Percentiles rank a stretch among this genome's conserved stretches.
These are phyloP conservation scores for Psephotus haematonotus DNA, from an alignment of 2,113 vertebrate species.

Conservation along the genomic window DNA sequence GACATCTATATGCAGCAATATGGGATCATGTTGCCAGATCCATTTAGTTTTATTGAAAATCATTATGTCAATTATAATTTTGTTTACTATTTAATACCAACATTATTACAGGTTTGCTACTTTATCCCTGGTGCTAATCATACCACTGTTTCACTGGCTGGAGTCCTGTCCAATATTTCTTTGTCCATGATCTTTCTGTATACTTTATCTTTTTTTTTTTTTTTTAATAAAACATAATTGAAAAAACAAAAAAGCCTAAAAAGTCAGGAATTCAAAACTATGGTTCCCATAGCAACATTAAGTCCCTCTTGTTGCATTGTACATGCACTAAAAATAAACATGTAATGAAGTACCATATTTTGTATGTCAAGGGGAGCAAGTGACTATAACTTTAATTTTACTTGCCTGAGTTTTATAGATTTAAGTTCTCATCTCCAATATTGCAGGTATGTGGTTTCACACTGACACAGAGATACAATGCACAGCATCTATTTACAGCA, in stretches of 20 bases:
- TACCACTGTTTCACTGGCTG: not conserved
- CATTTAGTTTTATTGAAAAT: not conserved
- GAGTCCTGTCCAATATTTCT: not conserved
- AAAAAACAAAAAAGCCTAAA: not conserved
- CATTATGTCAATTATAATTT: not conserved
- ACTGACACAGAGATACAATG: not conserved
- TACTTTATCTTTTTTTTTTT: not conserved
- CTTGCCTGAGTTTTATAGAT: not conserved
- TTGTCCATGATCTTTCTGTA: not conserved
- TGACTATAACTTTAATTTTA: not conserved
- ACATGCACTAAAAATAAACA: constrained; percentile 61
- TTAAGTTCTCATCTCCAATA: not conserved
- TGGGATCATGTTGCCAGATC: not conserved
- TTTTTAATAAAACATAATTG: not conserved
- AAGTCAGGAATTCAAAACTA: constrained; percentile 44
- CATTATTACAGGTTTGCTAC: not conserved
- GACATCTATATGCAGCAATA: not conserved
- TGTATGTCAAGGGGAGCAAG: not conserved
- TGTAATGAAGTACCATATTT: constrained; percentile 22
- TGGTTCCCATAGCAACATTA: constrained; percentile 58
- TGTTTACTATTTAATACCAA: not conserved
- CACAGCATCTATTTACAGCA: not conserved
- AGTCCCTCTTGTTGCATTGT: constrained; percentile 33
- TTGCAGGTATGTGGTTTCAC: not conserved
- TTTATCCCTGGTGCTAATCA: not conserved